Evolutionary conservation across 2,888 invertebrate species (phyloP).

Genomic region (Drosophila anceps): DNA sequence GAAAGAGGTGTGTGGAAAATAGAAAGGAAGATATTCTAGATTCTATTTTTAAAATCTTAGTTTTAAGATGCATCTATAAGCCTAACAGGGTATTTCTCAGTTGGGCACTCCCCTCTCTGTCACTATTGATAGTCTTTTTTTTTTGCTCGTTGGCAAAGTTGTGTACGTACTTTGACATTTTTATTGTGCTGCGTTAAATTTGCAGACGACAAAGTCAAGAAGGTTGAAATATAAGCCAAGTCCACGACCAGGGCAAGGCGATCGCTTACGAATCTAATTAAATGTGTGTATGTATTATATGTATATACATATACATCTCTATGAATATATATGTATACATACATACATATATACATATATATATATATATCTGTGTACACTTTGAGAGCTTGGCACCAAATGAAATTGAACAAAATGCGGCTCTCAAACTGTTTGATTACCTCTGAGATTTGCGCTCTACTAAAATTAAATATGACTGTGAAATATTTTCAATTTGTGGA

Average conservation of each 20-base stretch:
- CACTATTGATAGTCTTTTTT: neutral
- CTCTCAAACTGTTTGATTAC: conserved; percentile 69
- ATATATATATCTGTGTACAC: neutral
- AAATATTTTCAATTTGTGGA: conserved; percentile 82
- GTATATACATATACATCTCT: neutral
- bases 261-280: conserved; percentile 69
- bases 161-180: conserved; percentile 54
- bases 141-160: conserved; percentile 13
- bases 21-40: too few species aligned
- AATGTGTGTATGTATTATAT: conserved; percentile 26
- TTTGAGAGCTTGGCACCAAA: conserved; percentile 22
- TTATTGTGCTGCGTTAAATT: conserved; percentile 61
- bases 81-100: conserved; percentile 12
- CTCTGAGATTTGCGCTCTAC: conserved; percentile 65
- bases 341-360: neutral
- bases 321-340: conserved; percentile 3
- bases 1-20: too few species aligned
- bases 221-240: conserved; percentile 56
- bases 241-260: conserved; percentile 25
- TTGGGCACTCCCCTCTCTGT: neutral
- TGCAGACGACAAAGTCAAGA: conserved; percentile 59
- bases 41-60: too few species aligned
- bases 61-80: too few species aligned
- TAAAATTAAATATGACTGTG: conserved; percentile 79
- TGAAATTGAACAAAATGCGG: conserved; percentile 45